Conservation (phyloP, 2,113 vertebrate species). For the Corvus moneduloides region DNA sequence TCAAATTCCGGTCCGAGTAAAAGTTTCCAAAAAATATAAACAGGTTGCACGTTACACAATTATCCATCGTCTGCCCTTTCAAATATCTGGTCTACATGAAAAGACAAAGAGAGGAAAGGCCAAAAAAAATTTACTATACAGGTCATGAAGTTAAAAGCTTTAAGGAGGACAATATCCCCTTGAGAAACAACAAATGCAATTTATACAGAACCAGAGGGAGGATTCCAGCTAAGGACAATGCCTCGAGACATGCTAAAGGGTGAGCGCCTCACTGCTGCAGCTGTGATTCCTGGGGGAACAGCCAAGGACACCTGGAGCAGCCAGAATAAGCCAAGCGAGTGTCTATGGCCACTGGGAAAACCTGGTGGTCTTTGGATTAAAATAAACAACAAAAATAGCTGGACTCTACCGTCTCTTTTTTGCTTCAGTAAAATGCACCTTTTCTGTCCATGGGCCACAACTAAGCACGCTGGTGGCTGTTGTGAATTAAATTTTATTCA, state of each 20-base stretch:
- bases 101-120: slow-evolving; percentile 78
- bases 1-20: slow-evolving; percentile 58
- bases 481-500: background rate
- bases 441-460: background rate
- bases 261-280: slow-evolving; percentile 14
- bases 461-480: background rate
- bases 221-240: slow-evolving; percentile 22
- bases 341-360: background rate
- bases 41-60: slow-evolving; percentile 71
- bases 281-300: background rate
- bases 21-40: slow-evolving; percentile 67
- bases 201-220: slow-evolving; percentile 22
- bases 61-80: slow-evolving; percentile 81
- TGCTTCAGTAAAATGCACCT: background rate
- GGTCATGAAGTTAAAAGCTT: slow-evolving; percentile 67
- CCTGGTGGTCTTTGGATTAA: background rate
- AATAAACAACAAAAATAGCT: background rate
- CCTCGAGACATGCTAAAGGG: slow-evolving; percentile 30
- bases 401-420: background rate
- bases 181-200: slow-evolving; percentile 27
- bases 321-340: background rate
- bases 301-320: background rate
- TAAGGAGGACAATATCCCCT: slow-evolving; percentile 56
- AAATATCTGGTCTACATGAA: slow-evolving; percentile 79
- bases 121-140: slow-evolving; percentile 71